Percentiles rank a stretch among this genome's conserved stretches.
phyloP scores from a whole-genome alignment of 1,140 invertebrate genomes.

The Drosophila aff. region DNA sequence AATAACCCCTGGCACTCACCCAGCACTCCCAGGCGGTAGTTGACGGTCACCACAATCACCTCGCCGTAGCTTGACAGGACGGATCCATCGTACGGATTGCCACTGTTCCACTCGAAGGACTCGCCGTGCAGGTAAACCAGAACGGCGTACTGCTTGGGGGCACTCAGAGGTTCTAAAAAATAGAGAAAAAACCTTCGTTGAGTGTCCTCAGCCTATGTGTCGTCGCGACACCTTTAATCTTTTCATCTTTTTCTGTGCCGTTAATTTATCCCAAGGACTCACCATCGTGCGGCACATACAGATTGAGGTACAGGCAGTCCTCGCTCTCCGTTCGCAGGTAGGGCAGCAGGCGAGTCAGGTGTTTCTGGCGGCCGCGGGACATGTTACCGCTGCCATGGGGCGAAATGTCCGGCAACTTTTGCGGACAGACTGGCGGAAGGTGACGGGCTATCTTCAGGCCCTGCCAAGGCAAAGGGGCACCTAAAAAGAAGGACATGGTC shows the following conservation, averaged over 20 bases:
- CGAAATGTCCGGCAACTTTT: constrained; percentile 88
- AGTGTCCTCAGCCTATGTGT: background rate
- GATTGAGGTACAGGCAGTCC: constrained; percentile 96
- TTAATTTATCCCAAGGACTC: constrained; percentile 71
- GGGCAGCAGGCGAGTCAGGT: constrained; percentile 89
- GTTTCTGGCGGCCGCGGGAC: constrained; percentile 88
- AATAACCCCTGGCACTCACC: constrained; percentile 86
- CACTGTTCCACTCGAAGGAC: constrained; percentile 96
- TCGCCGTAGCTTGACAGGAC: constrained; percentile 95
- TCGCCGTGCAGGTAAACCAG: constrained; percentile 96
- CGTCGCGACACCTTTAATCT: background rate
- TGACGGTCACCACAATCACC: constrained; percentile 96
- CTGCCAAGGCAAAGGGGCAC: constrained; percentile 89
- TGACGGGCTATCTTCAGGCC: constrained; percentile 89
- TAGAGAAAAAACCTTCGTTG: background rate
- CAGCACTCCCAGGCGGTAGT: constrained; percentile 95
- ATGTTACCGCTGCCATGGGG: constrained; percentile 66
- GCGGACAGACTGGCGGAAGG: constrained; percentile 94
- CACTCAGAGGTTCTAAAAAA: constrained; percentile 19
- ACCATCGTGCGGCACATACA: constrained; percentile 93
- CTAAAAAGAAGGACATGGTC: constrained; percentile 70
- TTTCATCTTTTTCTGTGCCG: background rate
- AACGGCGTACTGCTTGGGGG: constrained; percentile 88
- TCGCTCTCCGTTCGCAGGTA: constrained; percentile 93
- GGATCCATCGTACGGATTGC: constrained; percentile 96